Base-by-base conservation (phyloP, 2,888 invertebrate genomes). In the Apoda limacodes region DNA sequence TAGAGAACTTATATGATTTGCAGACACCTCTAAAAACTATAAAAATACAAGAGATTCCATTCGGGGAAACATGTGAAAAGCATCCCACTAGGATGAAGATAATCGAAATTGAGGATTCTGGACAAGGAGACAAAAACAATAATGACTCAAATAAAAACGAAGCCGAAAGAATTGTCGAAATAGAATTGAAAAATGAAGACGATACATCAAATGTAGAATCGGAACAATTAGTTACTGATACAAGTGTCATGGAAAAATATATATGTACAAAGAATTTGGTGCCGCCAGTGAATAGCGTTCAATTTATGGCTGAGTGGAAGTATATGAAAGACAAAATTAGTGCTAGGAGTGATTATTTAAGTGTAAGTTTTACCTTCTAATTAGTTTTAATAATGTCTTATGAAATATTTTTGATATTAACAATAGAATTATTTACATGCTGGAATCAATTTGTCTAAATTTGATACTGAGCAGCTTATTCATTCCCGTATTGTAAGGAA, bases 271-370 rank as follows among this genome's bases (percentile, higher is more conserved):
- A 45, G 9, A 51, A 46, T 22, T 35, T 67, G 39, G 53, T 57
- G 11, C 45, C 81, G 4, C 89, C 89, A 0, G 80, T 72, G 31
- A 86, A 82, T 34, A 85, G 86, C 30, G 85, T 89, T 5, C 87
- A 88, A 48, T 90, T 90, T 55, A 69, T 84, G 56, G 45, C 72
- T 0, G 75, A 80, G 26, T 90, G 89, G 90, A 85, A 82, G 47
- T 69, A 74, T 41, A 50, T 86, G 28, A 82, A 71, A 41, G 75
- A 65, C 0, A 67, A 71, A 13, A 53, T 59, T n/a, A 65, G 62
- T 6, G 76, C 81, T 12, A 80, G 82, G 48, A 83, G 82, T 44
- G 60, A 81, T 39, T 90, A 87, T 61, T 72, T 89, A 37, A 85
- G 83, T 59, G 86, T 83, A 46, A 70, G 71, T 68, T 42, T 24